phyloP scores from a whole-genome alignment of 2,888 invertebrate species.

The Falcaria lacertinaria region DNA sequence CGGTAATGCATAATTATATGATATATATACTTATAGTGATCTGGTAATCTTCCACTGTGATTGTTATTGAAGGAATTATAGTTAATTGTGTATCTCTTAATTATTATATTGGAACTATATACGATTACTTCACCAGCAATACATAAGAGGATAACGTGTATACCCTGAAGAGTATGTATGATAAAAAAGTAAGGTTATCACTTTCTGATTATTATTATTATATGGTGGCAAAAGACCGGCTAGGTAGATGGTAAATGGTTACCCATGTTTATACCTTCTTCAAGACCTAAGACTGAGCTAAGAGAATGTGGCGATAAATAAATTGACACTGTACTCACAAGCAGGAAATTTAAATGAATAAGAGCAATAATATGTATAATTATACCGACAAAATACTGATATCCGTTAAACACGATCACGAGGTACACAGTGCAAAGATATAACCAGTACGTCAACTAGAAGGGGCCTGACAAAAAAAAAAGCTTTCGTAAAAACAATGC shows the following conservation, averaged over 20 bases:
- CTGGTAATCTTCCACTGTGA: background rate
- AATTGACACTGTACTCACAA: background rate
- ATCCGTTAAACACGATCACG: background rate
- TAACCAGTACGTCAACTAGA: background rate
- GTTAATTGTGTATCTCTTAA: background rate
- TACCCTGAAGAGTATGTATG: too few relatives aligned
- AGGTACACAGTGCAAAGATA: background rate
- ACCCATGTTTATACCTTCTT: too few relatives aligned
- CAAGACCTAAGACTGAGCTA: too few relatives aligned
- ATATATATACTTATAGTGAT: background rate
- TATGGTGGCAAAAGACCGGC: too few relatives aligned
- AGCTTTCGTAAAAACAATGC: too few relatives aligned
- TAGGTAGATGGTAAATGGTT: too few relatives aligned
- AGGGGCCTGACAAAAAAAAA: background rate
- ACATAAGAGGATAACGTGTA: too few relatives aligned
- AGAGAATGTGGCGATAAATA: background rate
- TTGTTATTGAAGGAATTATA: background rate
- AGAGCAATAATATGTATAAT: background rate
- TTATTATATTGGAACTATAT: background rate
- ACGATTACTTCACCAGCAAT: too few relatives aligned
- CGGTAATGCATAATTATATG: conserved; percentile 3
- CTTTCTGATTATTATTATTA: too few relatives aligned
- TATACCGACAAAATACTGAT: background rate
- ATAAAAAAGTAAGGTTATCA: too few relatives aligned
- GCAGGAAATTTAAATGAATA: background rate